Evolutionary conservation across 1,140 invertebrate genomes (phyloP), one percentile per base, ranked within the genome.

Genomic region (Cephus cinctus): DNA sequence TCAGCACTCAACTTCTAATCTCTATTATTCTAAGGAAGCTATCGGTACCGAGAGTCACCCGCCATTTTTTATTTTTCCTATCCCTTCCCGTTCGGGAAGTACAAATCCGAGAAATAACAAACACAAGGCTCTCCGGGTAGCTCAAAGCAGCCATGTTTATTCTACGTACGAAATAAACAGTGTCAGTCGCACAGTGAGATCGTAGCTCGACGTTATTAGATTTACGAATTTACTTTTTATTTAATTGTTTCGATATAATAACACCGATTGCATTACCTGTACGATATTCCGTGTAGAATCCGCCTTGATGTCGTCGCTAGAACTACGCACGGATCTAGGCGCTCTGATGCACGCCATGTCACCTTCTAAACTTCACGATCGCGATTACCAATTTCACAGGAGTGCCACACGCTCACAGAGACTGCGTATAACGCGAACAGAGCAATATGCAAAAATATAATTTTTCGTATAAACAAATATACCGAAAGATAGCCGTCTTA

Each of bases 291-390:
- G 63, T 15, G 72, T 71, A 4, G 71, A 67, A 43, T 74, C 69
- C 15, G 60, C 50, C 52, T 73, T 73, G 48, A 72, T 65, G 23
- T 76, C 71, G 59, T 75, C 72, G 50, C 43, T 62, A 11, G 70
- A 74, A 49, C 69, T 67, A 42, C 69, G 65, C 5, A 71, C 66
- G 43, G 73, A 76, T 50, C 71, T 65, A 31, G 72, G 69, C 47
- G 71, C 71, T 52, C 65, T 70, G 47, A 76, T 75, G 48, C 73
- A 76, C 50, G 71, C 72, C 73, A 75, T 75, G 6, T 27, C 25
- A 27, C 6, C 18, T 19, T 41, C 39, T 20, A 8, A 18, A 11
- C 16, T 20, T 41, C 25, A 27, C 6, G 25, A n/a, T 27, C n/a
- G 25, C 25, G 25, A n/a, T n/a, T 27, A 27, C 25, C 25, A 27